These are phyloP conservation scores for Tanypteryx hageni DNA, from an alignment of 2,888 invertebrate genomes.

Conservation along the genomic window DNA sequence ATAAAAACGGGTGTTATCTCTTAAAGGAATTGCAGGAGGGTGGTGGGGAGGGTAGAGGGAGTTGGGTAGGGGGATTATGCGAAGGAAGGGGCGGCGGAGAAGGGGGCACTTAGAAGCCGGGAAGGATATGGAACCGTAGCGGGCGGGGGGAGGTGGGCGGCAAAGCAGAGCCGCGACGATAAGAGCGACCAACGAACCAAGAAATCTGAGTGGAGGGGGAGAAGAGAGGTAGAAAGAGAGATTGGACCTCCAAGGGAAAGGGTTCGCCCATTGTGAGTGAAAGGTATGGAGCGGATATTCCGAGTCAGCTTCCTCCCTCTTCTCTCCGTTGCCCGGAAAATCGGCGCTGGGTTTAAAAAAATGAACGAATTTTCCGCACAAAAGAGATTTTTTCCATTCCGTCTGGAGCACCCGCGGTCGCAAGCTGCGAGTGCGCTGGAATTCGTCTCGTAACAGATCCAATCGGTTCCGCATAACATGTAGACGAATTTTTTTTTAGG, in stretches of 20 bases:
- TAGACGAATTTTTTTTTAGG: not conserved
- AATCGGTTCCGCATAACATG: too few species aligned
- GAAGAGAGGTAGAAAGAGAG: too few species aligned
- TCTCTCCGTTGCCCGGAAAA: not conserved
- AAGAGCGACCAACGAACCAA: not conserved
- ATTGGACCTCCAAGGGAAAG: not conserved
- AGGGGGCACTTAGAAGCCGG: not conserved
- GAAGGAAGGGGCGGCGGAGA: not conserved
- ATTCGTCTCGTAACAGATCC: not conserved
- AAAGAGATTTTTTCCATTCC: conserved; percentile 14
- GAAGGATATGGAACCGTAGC: not conserved
- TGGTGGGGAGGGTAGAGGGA: not conserved
- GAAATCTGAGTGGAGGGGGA: not conserved
- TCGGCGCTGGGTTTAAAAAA: not conserved
- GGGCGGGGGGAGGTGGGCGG: not conserved
- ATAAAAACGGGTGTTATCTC: conserved; percentile 13
- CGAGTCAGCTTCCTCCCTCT: not conserved
- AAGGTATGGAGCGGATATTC: conserved; percentile 11
- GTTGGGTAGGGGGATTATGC: not conserved
- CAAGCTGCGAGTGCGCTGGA: conserved; percentile 16
- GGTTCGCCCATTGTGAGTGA: not conserved
- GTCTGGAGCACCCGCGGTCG: conserved; percentile 16
- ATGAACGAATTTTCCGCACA: too few species aligned
- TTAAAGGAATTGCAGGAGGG: not conserved
- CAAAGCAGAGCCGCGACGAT: not conserved